These are phyloP conservation scores for Pogonocherus hispidulus DNA, from an alignment of 2,888 invertebrate genomes.

Conservation along the genomic window DNA sequence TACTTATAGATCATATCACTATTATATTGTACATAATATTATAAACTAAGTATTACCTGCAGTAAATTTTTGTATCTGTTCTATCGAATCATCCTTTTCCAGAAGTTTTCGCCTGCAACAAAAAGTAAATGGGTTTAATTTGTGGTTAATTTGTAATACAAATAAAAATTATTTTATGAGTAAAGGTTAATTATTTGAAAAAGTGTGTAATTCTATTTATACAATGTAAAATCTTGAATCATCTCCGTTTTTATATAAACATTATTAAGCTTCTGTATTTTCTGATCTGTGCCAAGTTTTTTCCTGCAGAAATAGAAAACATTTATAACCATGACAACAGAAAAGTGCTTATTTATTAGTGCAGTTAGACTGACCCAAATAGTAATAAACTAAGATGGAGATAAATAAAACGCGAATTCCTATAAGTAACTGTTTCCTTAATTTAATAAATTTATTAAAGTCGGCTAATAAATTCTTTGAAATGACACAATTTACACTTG, in stretches of 20 bases:
- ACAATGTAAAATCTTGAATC: not conserved
- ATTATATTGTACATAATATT: no score
- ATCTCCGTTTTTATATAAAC: constrained; percentile 10
- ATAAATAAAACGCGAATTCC: not conserved
- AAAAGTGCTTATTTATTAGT: constrained; percentile 9
- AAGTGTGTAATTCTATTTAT: not conserved
- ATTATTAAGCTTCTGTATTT: constrained; percentile 10
- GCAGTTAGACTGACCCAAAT: constrained; percentile 11
- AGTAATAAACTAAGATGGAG: constrained; percentile 9
- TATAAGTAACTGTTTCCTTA: not conserved
- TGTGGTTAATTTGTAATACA: not conserved
- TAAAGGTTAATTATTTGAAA: not conserved
- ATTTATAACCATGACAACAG: constrained; percentile 17
- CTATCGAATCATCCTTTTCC: constrained; percentile 11
- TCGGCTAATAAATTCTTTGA: not conserved
- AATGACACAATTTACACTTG: not conserved
- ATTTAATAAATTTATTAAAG: not conserved
- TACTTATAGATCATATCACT: no score
- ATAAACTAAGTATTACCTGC: constrained; percentile 10
- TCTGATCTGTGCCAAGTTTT: constrained; percentile 11
- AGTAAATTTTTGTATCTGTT: constrained; percentile 11
- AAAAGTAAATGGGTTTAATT: not conserved
- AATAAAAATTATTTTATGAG: no score
- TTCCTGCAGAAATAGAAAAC: not conserved
- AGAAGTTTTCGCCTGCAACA: constrained; percentile 11